Evolutionary conservation across 1,140 invertebrate species (phyloP).

Genomic region (Lepidostoma basale): DNA sequence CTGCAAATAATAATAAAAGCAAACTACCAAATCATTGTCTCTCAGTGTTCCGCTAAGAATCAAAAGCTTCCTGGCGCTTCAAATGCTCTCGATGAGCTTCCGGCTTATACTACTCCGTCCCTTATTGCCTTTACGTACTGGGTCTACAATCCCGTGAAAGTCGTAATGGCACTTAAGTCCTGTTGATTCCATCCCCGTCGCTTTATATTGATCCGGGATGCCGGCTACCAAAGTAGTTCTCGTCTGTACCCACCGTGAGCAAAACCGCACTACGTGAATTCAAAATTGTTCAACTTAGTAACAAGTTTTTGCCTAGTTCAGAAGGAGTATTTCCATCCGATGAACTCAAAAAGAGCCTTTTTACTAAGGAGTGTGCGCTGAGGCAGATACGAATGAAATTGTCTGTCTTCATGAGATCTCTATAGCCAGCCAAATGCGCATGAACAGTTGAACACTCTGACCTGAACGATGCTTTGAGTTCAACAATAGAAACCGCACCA

Average conservation of each 20-base stretch:
- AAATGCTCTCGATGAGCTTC: constrained; percentile 8
- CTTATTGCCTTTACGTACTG: constrained; percentile 16
- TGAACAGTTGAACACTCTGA: constrained; percentile 24
- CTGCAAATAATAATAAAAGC: constrained; percentile 9
- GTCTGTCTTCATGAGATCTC: neutral
- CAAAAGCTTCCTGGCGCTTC: constrained; percentile 3
- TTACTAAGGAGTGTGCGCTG: neutral
- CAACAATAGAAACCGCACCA: neutral
- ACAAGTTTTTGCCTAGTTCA: neutral
- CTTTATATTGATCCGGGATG: constrained; percentile 46
- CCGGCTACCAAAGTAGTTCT: constrained; percentile 30
- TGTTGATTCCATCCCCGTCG: constrained; percentile 30
- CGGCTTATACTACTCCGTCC: constrained; percentile 3
- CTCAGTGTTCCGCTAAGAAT: neutral
- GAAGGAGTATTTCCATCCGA: neutral
- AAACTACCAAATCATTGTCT: constrained; percentile 22
- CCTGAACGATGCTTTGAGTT: neutral
- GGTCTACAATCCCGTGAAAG: constrained; percentile 14
- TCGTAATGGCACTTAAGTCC: constrained; percentile 33
- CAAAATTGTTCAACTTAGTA: neutral
- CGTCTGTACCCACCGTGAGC: neutral
- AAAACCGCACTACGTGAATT: neutral
- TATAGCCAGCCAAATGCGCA: constrained; percentile 39
- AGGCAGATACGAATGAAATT: neutral
- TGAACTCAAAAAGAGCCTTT: neutral